Percentiles rank a stretch among this genome's conserved stretches.
These are phyloP conservation scores for Tautogolabrus adspersus DNA, from an alignment of 2,113 vertebrate genomes.

Conservation along the genomic window DNA sequence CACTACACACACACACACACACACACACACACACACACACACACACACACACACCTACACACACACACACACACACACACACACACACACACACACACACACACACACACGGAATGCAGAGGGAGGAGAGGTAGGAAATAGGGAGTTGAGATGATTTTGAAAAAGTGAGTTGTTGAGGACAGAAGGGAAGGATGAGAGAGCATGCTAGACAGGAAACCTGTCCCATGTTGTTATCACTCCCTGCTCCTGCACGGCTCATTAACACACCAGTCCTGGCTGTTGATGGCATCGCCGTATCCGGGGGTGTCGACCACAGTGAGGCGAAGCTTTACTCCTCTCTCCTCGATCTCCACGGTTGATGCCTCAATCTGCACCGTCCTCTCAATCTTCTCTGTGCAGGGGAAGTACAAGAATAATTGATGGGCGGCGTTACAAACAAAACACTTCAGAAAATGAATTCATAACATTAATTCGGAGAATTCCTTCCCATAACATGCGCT, in stretches of 20 bases:
- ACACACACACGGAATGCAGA: conserved; percentile 38
- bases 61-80: too few relatives aligned
- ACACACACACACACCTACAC: too few relatives aligned
- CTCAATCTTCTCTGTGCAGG: conserved; percentile 91
- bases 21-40: too few relatives aligned
- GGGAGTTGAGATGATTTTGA: conserved; percentile 42
- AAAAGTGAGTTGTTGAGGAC: conserved; percentile 21
- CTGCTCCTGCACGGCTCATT: conserved; percentile 12
- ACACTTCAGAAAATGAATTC: neutral
- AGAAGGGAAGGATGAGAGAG: conserved; percentile 35
- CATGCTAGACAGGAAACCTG: conserved; percentile 25
- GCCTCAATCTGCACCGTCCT: conserved; percentile 95
- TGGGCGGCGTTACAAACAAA: neutral
- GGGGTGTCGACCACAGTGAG: conserved; percentile 94
- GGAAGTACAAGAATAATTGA: conserved; percentile 1
- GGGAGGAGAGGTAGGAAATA: conserved; percentile 35
- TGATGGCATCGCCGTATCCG: conserved; percentile 94
- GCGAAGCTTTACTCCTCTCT: conserved; percentile 93
- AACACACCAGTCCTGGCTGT: conserved; percentile 93
- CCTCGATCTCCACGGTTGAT: conserved; percentile 94
- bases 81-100: neutral
- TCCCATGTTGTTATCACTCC: conserved; percentile 21
- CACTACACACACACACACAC: too few relatives aligned
- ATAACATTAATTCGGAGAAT: neutral
- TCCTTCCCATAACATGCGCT: neutral